These are phyloP conservation scores for Prionchulus punctatus DNA, from an alignment of 2,888 invertebrate genomes.

Conservation along the genomic window DNA sequence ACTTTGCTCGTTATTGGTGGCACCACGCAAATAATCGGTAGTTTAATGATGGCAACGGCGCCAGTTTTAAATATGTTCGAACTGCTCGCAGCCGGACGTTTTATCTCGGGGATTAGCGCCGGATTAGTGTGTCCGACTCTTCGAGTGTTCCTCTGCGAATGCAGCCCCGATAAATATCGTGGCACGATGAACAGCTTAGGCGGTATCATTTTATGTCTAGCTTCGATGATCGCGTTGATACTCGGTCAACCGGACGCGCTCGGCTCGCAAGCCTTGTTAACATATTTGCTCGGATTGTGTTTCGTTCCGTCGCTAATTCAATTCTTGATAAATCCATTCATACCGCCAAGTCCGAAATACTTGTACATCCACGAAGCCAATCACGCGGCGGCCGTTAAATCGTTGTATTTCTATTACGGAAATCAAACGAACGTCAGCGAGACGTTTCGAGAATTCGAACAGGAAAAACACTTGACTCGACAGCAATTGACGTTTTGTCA, in stretches of 20 bases:
- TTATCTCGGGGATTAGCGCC: not conserved
- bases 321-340: not conserved
- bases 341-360: not conserved
- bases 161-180: not conserved
- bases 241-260: not conserved
- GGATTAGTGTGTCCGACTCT: not conserved
- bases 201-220: not conserved
- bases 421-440: not conserved
- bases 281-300: not conserved
- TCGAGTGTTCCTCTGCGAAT: not conserved
- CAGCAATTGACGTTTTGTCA: not conserved
- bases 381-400: not conserved
- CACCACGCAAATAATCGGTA: not conserved
- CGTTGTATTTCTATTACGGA: not conserved
- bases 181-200: not conserved
- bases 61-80: not conserved
- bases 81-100: not conserved
- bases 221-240: not conserved
- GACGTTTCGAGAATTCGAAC: not conserved
- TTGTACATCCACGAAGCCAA: not conserved
- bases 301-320: not conserved
- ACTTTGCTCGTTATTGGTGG: not conserved
- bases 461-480: not conserved
- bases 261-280: not conserved
- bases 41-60: not conserved